phyloP scores from a whole-genome alignment of 2,113 vertebrate genomes.

The Sclerurus mexicanus region DNA sequence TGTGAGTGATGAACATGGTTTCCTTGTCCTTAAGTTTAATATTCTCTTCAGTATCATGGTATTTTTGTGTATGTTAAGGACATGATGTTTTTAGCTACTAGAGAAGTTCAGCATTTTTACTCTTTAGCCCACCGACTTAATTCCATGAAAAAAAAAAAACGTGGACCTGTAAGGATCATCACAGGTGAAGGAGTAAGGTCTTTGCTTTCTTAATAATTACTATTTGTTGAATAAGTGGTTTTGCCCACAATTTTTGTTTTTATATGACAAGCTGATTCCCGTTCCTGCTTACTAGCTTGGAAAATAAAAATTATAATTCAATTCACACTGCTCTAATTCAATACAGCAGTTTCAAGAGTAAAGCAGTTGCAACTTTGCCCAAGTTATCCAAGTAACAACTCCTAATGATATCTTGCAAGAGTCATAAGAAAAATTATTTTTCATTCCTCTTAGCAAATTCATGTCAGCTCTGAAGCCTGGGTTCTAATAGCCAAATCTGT shows the following conservation, averaged over 20 bases:
- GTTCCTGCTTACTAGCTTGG: background rate
- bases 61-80: slow-evolving; percentile 16
- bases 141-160: background rate
- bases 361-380: background rate
- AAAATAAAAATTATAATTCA: background rate
- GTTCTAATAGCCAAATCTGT: background rate
- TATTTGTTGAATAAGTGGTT: background rate
- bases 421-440: background rate
- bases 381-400: background rate
- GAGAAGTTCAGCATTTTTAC: background rate
- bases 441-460: background rate
- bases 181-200: background rate
- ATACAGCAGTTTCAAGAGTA: background rate
- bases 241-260: slow-evolving; percentile 11
- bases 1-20: slow-evolving; percentile 11
- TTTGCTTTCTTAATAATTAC: background rate
- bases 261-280: background rate
- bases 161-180: background rate
- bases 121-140: background rate
- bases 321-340: background rate
- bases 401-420: background rate
- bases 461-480: background rate
- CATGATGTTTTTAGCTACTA: slow-evolving; percentile 11
- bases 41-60: background rate
- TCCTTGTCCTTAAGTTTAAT: slow-evolving; percentile 43